phyloP scores from a whole-genome alignment of 2,113 vertebrate species.

The Lamprotornis superbus region DNA sequence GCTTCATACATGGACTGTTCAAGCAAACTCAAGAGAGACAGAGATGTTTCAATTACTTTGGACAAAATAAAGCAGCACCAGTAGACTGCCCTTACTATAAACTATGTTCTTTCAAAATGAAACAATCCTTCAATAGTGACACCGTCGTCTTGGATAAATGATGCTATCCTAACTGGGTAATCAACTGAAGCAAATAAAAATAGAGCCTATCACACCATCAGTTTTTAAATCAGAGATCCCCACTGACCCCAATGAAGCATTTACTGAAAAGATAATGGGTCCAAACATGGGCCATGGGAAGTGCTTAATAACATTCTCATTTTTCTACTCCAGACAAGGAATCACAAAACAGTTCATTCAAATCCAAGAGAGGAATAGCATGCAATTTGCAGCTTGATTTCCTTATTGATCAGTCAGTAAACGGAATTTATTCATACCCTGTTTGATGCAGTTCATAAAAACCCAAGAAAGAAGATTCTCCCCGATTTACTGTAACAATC shows the following conservation, averaged over 20 bases:
- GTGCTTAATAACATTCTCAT: slow-evolving; percentile 3
- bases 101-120: slow-evolving; percentile 33
- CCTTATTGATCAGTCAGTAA: slow-evolving; percentile 22
- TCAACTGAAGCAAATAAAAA: slow-evolving; percentile 52
- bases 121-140: slow-evolving; percentile 56
- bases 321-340: slow-evolving; percentile 22
- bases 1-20: background rate
- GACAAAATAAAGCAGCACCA: slow-evolving; percentile 18
- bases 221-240: slow-evolving; percentile 37
- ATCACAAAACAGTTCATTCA: slow-evolving; percentile 13
- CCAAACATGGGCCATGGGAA: background rate
- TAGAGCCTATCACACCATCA: slow-evolving; percentile 21
- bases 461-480: background rate
- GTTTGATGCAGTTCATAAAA: background rate
- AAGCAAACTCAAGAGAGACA: background rate
- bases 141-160: slow-evolving; percentile 21
- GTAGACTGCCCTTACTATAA: slow-evolving; percentile 1
- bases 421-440: background rate
- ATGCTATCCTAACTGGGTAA: slow-evolving; percentile 38
- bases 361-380: background rate
- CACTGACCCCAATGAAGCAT: slow-evolving; percentile 5
- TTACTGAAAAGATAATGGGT: slow-evolving; percentile 35
- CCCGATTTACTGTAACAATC: background rate
- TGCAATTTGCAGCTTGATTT: slow-evolving; percentile 38
- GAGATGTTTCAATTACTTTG: slow-evolving; percentile 27